phyloP scores from a whole-genome alignment of 2,113 vertebrate species.

The Perca schrenkii region DNA sequence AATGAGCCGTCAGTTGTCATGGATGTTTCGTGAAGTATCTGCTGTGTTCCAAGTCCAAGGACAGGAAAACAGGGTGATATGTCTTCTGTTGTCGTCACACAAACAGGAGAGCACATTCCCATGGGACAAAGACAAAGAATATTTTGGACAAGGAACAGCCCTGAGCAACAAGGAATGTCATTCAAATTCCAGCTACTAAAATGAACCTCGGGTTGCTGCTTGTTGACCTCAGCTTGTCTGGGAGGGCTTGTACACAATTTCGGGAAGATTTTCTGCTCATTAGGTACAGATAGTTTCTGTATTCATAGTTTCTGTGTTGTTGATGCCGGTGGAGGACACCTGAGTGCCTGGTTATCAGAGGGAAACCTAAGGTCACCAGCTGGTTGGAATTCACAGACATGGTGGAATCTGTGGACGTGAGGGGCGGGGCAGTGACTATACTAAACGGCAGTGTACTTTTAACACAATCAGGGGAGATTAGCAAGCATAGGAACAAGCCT shows the following conservation, averaged over 20 bases:
- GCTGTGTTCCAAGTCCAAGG: slow-evolving; percentile 67
- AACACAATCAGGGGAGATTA: slow-evolving; percentile 37
- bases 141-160: slow-evolving; percentile 35
- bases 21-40: slow-evolving; percentile 45
- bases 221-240: slow-evolving; percentile 37
- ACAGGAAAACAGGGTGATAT: slow-evolving; percentile 62
- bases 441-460: slow-evolving; percentile 23
- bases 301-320: slow-evolving; percentile 14
- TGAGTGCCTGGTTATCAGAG: neutral
- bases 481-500: slow-evolving; percentile 26
- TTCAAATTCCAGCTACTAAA: slow-evolving; percentile 32
- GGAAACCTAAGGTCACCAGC: slow-evolving; percentile 38
- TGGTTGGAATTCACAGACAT: slow-evolving; percentile 36
- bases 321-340: neutral
- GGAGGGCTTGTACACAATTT: slow-evolving; percentile 23
- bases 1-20: slow-evolving; percentile 32
- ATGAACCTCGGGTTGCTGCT: slow-evolving; percentile 17
- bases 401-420: slow-evolving; percentile 8
- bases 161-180: slow-evolving; percentile 35
- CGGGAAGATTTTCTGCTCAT: slow-evolving; percentile 25
- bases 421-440: neutral
- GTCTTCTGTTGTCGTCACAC: slow-evolving; percentile 62
- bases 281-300: slow-evolving; percentile 36
- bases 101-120: slow-evolving; percentile 41
- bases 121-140: slow-evolving; percentile 42